A percentile compares a stretch with the other conserved stretches of the same genome.
Evolutionary conservation across 2,113 vertebrate species (phyloP).

Genomic region (Pitta sordida): DNA sequence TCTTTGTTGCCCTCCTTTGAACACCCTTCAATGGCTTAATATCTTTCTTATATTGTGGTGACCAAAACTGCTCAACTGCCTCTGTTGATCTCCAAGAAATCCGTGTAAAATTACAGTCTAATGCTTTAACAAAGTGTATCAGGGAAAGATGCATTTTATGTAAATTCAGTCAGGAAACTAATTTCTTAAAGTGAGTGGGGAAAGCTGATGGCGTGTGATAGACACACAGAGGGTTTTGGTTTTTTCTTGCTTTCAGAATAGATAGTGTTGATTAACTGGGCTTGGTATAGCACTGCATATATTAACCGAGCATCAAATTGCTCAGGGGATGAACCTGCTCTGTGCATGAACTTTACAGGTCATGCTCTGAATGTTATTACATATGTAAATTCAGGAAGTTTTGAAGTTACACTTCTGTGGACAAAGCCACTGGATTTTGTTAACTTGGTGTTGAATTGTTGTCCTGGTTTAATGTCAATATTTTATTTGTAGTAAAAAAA

Average conservation of each 20-base stretch:
- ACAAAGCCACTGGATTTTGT: background rate
- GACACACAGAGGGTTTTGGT: background rate
- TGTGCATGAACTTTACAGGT: background rate
- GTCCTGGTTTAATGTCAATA: background rate
- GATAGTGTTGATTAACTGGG: conserved; percentile 15
- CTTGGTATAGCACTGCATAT: conserved; percentile 5
- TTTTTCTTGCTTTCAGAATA: conserved; percentile 6
- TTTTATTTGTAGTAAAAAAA: background rate
- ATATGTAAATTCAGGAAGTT: background rate
- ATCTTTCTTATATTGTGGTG: background rate
- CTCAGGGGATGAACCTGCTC: background rate
- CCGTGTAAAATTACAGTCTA: background rate
- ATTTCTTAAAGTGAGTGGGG: conserved; percentile 15
- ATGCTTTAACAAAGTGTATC: background rate
- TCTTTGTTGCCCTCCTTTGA: background rate
- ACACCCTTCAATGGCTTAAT: background rate
- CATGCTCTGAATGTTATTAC: background rate
- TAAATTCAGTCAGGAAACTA: conserved; percentile 28
- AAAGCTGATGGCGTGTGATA: conserved; percentile 38
- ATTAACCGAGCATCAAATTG: conserved; percentile 2
- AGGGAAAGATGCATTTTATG: conserved; percentile 11
- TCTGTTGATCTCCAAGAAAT: background rate
- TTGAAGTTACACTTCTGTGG: background rate
- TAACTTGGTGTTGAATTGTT: background rate
- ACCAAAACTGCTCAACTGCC: background rate